Evolutionary conservation across 1,140 invertebrate species (phyloP), one percentile per base, ranked within the genome.

Genomic region (Meloidogyne hapla): DNA sequence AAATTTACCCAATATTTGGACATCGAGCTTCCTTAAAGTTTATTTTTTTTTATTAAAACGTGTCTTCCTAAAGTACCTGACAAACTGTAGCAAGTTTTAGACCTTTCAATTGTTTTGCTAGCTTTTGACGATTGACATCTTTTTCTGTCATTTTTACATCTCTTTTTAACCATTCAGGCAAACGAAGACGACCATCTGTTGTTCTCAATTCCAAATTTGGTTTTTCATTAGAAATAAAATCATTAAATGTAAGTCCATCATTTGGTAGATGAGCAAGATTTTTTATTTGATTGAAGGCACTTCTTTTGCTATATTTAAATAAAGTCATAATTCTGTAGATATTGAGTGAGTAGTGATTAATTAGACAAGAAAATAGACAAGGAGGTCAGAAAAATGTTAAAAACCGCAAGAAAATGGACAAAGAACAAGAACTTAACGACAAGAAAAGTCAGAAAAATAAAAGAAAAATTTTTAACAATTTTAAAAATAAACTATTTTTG

Each of bases 101-200:
- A 18, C 92, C 91, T 73, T 94, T 89, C 13, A 99, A 88, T 85
- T 94, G 92, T 68, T 92, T 90, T 85, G 98, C 99, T 18, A 99
- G 88, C 84, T 91, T 91, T 79, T 89, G 94, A 83, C 92, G 90
- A 42, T 92, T 91, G 89, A 73, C 71, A 73, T 73, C 71, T 33
- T 89, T 91, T 81, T 89, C 89, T 86, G 93, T 95, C 82, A 92
- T 92, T 13, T 96, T 95, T 15, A 96, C 95, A 84, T 94, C 91
- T 62, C 92, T 94, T 87, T 98, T 98, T 42, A 99, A 87, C 97
- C 97, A 99, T 67, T 95, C 94, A 23, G 97, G 96, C 69, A 99
- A 88, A 74, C 94, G 71, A 15, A 86, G 68, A 0, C 84, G 76
- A 25, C 81, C 81, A 66, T 80, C 79, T 26, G 38, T 76, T 56